These are phyloP conservation scores for Hydrocynus forskahlii DNA, from an alignment of 2,797 vertebrate species.

Conservation along the genomic window DNA sequence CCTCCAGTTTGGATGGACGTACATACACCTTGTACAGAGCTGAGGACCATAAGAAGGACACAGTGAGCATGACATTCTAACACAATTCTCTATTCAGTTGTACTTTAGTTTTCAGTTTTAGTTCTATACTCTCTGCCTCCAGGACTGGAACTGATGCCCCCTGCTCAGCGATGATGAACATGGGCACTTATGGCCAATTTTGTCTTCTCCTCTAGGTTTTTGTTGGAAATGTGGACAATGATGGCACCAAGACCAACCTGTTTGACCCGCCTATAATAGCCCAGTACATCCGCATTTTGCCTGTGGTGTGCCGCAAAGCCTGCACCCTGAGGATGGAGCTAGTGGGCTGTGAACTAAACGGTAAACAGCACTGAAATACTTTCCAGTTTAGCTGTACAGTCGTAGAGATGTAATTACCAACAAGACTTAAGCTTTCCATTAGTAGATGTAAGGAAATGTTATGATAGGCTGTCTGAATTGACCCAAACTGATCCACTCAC, in stretches of 20 bases:
- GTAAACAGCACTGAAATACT: slow-evolving; percentile 77
- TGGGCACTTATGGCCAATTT: neutral
- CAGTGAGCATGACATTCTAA: slow-evolving; percentile 68
- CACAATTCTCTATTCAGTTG: neutral
- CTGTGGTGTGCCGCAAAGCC: slow-evolving; percentile 81
- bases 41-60: slow-evolving; percentile 70
- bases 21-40: slow-evolving; percentile 76
- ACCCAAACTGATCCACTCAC: neutral
- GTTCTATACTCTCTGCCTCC: neutral
- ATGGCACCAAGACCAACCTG: slow-evolving; percentile 82
- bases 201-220: slow-evolving; percentile 83
- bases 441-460: neutral
- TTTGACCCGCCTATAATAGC: slow-evolving; percentile 85
- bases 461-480: neutral
- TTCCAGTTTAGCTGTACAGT: neutral
- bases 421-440: neutral
- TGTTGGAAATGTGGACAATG: slow-evolving; percentile 85
- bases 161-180: neutral
- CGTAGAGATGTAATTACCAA: neutral
- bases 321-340: slow-evolving; percentile 95
- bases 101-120: neutral
- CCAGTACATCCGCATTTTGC: slow-evolving; percentile 88
- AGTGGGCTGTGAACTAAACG: slow-evolving; percentile 93
- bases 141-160: neutral
- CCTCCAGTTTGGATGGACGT: slow-evolving; percentile 85